These are phyloP conservation scores for Zaprionus lachaisei DNA, from an alignment of 1,140 invertebrate species.

Conservation along the genomic window DNA sequence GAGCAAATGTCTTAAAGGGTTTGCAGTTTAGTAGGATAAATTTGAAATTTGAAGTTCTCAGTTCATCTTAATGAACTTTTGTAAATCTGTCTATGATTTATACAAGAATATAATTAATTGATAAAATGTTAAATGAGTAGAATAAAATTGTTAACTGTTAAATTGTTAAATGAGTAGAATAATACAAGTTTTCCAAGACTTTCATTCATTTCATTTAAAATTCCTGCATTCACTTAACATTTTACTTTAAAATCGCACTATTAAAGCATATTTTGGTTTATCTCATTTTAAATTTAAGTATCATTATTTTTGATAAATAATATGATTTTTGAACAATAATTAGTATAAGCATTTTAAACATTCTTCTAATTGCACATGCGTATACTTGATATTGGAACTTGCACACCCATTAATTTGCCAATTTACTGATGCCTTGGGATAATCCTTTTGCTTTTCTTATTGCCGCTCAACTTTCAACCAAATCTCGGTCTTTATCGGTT, in stretches of 20 bases:
- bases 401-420: not conserved
- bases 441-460: conserved; percentile 14
- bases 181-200: too few relatives aligned
- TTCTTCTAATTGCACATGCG: not conserved
- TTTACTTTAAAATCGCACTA: not conserved
- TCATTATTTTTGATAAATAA: too few relatives aligned
- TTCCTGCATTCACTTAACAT: not conserved
- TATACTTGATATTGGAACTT: not conserved
- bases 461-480: conserved; percentile 4
- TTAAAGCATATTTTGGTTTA: too few relatives aligned
- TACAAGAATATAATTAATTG: too few relatives aligned
- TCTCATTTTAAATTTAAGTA: too few relatives aligned
- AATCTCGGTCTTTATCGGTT: conserved; percentile 53
- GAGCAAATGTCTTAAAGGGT: not conserved
- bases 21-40: too few relatives aligned
- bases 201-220: too few relatives aligned
- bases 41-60: too few relatives aligned
- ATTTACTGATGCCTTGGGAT: not conserved
- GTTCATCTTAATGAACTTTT: not conserved
- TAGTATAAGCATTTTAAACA: not conserved
- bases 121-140: too few relatives aligned
- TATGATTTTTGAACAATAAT: too few relatives aligned
- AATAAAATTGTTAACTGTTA: too few relatives aligned
- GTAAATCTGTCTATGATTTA: not conserved
- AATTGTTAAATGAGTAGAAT: too few relatives aligned